These are phyloP conservation scores for Pedetes capensis DNA, from an alignment of 2,113 vertebrate species.

Conservation along the genomic window DNA sequence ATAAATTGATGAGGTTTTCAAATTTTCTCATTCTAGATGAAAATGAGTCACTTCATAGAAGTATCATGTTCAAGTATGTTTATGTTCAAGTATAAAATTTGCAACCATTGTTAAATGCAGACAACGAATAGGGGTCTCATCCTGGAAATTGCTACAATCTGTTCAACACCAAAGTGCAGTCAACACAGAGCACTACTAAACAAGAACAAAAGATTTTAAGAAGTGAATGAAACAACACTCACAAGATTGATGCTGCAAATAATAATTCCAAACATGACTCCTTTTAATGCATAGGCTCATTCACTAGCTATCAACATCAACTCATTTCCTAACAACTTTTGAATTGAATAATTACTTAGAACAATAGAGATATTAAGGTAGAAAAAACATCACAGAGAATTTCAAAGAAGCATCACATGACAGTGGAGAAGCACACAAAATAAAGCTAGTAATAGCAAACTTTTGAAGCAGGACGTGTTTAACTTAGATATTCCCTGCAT, in stretches of 20 bases:
- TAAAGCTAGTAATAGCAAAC: neutral
- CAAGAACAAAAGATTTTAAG: neutral
- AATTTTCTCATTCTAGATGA: neutral
- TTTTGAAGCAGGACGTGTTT: neutral
- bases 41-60: neutral
- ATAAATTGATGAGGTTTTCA: neutral
- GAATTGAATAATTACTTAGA: neutral
- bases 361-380: neutral
- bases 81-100: neutral
- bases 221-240: neutral
- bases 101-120: neutral
- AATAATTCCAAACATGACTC: neutral
- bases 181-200: neutral
- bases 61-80: neutral
- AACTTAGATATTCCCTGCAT: neutral
- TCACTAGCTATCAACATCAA: neutral
- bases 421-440: neutral
- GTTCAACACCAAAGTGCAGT: neutral
- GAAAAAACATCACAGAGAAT: neutral
- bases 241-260: neutral
- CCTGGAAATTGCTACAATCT: neutral
- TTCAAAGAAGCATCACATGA: neutral
- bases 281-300: neutral
- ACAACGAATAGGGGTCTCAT: neutral
- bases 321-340: neutral